Conservation (phyloP, 2,113 vertebrate species). For the Tamias sibiricus region DNA sequence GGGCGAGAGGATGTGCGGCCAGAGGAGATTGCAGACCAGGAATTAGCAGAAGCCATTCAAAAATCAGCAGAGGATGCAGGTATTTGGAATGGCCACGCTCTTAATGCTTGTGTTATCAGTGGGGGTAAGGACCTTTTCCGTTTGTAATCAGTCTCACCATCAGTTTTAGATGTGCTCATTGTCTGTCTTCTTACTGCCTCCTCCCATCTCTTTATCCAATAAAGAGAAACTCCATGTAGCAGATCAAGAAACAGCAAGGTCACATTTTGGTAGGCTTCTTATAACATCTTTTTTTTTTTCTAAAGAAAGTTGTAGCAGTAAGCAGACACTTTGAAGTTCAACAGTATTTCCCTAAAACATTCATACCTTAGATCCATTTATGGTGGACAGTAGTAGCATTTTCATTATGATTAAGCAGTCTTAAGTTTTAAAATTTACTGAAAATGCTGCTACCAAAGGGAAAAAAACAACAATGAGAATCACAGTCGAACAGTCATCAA, state of each 20-base stretch:
- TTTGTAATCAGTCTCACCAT: neutral
- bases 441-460: neutral
- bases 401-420: neutral
- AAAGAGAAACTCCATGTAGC: neutral
- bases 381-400: neutral
- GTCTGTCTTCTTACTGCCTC: neutral
- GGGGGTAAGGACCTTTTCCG: neutral
- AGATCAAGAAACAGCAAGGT: neutral
- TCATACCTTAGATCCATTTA: neutral
- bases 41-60: constrained; percentile 97
- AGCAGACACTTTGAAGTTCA: neutral
- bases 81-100: constrained; percentile 72
- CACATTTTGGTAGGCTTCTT: neutral
- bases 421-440: neutral
- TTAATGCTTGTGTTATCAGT: neutral
- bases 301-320: neutral
- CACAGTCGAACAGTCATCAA: neutral
- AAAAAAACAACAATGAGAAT: neutral
- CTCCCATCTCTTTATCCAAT: neutral
- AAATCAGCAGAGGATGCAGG: constrained; percentile 98
- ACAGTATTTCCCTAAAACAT: neutral
- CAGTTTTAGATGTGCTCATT: neutral
- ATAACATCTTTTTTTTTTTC: neutral
- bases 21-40: constrained; percentile 95
- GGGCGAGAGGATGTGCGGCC: constrained; percentile 92